Base-by-base conservation (phyloP, 1,140 invertebrate genomes). In the Scaptomyza pallida region DNA sequence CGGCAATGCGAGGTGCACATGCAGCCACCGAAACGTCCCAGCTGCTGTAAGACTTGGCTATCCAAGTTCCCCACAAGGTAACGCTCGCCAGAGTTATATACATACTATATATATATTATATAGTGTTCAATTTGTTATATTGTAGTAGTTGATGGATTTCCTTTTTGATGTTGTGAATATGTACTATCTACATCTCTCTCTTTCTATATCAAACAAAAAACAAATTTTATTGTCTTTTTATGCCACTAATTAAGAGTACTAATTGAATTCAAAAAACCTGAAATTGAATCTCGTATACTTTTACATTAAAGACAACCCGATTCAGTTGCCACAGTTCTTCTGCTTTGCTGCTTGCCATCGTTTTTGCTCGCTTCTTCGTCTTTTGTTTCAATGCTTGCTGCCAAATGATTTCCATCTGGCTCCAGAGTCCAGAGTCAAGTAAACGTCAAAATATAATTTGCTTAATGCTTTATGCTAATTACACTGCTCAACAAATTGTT, bases 21-120 rank as follows among this genome's bases (percentile, higher is more conserved):
- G 93, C 94, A 94, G 92, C 93, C 94, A 78, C 93, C 93, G 74
- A 93, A 93, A 92, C 93, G 94, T 90, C 93, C 93, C 67, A 96
- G 96, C 93, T 97, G 96, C 94, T 98, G 97, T 93, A 94, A 95
- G 91, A 95, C 96, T 86, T 98, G 97, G 97, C 95, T 98, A 90
- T 97, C 97, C 92, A 98, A 98, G 93, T 98, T 97, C 92, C 96
- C 96, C 59, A 91, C 90, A 81, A 91, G 90, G 90, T 91, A 91
- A 90, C 65, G 71, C 51, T 47, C 47, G 41, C 52, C 5, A 30
- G 43, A 15, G 16, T 59, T 44, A 30, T 35, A 45, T 19, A 5
- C n/a, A 12, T 37, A 10, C 33, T 64, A 73, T 55, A 12, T 59
- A 75, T n/a, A n/a, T 21, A 26, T 9, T 9, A 30, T 30, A 30